Conservation (phyloP, 2,113 vertebrate genomes). For the Urocolius indicus region DNA sequence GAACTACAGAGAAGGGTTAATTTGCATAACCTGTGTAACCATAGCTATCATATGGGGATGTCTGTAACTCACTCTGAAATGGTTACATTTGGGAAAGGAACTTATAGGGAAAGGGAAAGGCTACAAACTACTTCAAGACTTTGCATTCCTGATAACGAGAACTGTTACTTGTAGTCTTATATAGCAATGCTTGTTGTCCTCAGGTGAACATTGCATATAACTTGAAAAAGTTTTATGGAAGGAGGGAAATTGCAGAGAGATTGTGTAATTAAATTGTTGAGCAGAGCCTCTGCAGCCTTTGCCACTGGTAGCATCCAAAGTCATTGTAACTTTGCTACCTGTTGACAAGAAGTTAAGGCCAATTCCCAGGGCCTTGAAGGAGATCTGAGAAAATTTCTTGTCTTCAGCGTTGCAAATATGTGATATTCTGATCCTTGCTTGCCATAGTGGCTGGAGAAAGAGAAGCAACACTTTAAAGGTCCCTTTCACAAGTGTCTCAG, state of each 20-base stretch:
- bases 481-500: accelerated
- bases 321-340: accelerated
- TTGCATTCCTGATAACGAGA: neutral
- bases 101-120: neutral
- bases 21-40: neutral
- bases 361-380: neutral
- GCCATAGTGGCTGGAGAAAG: neutral
- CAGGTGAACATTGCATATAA: no score
- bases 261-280: neutral
- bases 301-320: neutral
- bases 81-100: neutral
- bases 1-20: neutral
- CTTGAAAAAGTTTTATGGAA: neutral
- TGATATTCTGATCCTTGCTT: neutral
- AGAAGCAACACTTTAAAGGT: neutral
- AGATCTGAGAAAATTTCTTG: neutral
- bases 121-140: neutral
- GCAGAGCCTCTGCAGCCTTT: neutral
- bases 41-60: neutral
- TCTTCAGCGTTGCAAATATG: neutral
- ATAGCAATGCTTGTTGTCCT: neutral
- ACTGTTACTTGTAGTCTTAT: neutral
- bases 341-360: neutral
- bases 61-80: neutral
- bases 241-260: neutral